Conservation (phyloP, 2,113 vertebrate genomes). For the Podocnemis expansa region DNA sequence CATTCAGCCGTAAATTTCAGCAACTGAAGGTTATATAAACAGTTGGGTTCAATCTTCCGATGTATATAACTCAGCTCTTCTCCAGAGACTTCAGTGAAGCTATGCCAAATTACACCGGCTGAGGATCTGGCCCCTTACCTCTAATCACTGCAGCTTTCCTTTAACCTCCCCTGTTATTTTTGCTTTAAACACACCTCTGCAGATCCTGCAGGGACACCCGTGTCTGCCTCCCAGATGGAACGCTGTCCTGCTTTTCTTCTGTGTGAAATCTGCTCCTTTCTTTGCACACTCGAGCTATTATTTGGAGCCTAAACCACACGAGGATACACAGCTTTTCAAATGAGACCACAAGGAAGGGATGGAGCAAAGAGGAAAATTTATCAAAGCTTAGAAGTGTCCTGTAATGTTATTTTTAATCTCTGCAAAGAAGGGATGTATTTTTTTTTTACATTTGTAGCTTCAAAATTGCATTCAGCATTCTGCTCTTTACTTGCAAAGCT, state of each 20-base stretch:
- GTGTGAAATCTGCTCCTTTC: constrained; percentile 41
- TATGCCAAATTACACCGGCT: neutral
- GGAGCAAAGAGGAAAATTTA: constrained; percentile 15
- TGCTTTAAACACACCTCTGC: constrained; percentile 46
- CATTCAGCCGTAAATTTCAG: neutral
- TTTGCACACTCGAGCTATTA: neutral
- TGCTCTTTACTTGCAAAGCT: neutral
- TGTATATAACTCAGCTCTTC: neutral
- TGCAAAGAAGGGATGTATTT: neutral
- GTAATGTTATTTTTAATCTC: constrained; percentile 8
- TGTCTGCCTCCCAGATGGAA: constrained; percentile 25
- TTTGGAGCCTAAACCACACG: constrained; percentile 36
- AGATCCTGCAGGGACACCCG: neutral
- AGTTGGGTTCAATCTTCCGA: neutral
- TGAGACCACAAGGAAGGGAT: constrained; percentile 36
- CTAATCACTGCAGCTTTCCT: constrained; percentile 24
- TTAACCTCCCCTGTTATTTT: constrained; percentile 2
- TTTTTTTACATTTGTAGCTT: constrained; percentile 7
- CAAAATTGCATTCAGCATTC: constrained; percentile 7
- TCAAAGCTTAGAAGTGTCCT: neutral
- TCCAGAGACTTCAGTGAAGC: neutral
- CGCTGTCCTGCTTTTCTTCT: constrained; percentile 48
- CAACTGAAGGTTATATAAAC: neutral
- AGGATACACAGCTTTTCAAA: constrained; percentile 19
- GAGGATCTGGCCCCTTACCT: neutral